Evolutionary conservation across 2,888 invertebrate genomes (phyloP).

Genomic region (Brachypalpus laphriformis): DNA sequence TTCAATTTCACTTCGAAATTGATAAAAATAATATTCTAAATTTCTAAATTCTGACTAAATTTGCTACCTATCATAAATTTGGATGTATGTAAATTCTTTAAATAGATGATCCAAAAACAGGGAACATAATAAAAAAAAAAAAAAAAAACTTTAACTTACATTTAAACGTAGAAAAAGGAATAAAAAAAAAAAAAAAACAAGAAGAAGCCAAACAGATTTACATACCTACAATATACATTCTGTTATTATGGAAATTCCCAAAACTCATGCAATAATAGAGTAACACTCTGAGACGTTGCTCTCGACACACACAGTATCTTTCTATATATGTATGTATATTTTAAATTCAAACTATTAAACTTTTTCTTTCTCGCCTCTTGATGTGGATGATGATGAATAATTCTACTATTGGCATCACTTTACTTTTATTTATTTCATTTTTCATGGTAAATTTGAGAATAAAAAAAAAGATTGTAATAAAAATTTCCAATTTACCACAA

Average conservation of each 20-base stretch:
- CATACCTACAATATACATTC: conserved; percentile 67
- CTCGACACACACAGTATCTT: conserved; percentile 27
- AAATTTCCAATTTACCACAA: conserved; percentile 65
- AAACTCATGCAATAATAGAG: conserved; percentile 57
- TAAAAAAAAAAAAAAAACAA: conserved; percentile 1
- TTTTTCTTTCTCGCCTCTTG: conserved; percentile 3
- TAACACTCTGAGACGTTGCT: conserved; percentile 41
- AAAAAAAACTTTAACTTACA: not conserved
- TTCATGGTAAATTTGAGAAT: conserved; percentile 4
- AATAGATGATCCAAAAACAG: not conserved
- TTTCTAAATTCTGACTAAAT: too few relatives aligned
- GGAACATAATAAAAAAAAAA: not conserved
- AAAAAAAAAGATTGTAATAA: conserved; percentile 1
- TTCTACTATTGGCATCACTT: conserved; percentile 29
- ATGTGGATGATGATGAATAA: conserved; percentile 16
- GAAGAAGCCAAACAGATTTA: conserved; percentile 51
- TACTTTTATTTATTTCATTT: conserved; percentile 16
- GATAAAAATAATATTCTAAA: too few relatives aligned
- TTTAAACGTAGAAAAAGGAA: not conserved
- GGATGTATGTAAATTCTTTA: too few relatives aligned
- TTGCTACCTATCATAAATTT: too few relatives aligned
- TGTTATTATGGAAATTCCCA: conserved; percentile 57
- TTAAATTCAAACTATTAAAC: conserved; percentile 2
- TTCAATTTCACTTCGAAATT: too few relatives aligned
- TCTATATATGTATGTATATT: not conserved